Evolutionary conservation across 2,888 invertebrate species (phyloP), one percentile per base, ranked within the genome.

Genomic region (Petrolisthes manimaculis): DNA sequence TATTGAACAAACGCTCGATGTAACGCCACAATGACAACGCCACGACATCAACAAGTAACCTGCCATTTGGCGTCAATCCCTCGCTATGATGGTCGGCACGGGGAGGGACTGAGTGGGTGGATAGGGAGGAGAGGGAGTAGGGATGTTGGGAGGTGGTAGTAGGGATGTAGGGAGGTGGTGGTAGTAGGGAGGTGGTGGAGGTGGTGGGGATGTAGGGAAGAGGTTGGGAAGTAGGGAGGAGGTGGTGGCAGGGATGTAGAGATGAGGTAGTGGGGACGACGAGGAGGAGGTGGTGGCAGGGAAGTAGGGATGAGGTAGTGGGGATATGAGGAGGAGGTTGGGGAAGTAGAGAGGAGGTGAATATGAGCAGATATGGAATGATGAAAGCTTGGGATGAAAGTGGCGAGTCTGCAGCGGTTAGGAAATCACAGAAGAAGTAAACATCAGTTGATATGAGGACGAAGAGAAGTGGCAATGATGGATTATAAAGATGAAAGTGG

Each of bases 1-100:
- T 84, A 84, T 84, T 84, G 37, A 84, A 84, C 75, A 84, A 84
- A 84, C 84, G 84, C 54, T 77, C 84, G 75, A 55, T 84, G 84
- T 84, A 77, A 54, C 54, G 77, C 84, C 84, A 75, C 84, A 84
- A 77, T 84, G 84, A 84, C 84, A 84, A 77, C 84, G 84, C 51
- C 84, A 12, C 56, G 75, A 56, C 84, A 84, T 84, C 75, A 84
- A 84, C 84, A 84, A 84, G 84, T 84, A 77, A 84, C 75, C 77
- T 75, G 37, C 56, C 84, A 84, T 77, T 84, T 84, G 75, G 84
- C 84, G 84, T 84, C 77, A 56, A 77, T n/a, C 56, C 55, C 53
- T 55, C 55, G 24, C 55, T n/a, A 54, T 56, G 80, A 14, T 80
- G 80, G 80, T 8, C 74, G n/a, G 5, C 55, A 9, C 55, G 80